Evolutionary conservation across 2,797 vertebrate genomes (phyloP).

Genomic region (Pangasius krempfi): DNA sequence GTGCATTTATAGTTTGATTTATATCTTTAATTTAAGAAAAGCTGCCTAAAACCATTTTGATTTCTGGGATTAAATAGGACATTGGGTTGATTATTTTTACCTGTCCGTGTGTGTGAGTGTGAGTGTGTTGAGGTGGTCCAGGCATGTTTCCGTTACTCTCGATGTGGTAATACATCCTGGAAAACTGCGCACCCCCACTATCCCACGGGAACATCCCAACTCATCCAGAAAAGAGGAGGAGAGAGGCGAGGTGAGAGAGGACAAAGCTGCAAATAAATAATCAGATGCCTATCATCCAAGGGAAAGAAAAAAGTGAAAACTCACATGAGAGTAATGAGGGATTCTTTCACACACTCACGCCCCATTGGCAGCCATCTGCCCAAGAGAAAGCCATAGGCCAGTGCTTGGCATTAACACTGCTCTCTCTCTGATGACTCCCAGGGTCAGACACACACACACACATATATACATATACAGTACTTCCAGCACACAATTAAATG

Average conservation of each 20-base stretch:
- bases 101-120: slow-evolving; percentile 29
- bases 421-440: not conserved
- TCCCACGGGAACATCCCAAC: slow-evolving; percentile 81
- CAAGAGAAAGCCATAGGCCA: slow-evolving; percentile 51
- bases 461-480: too few relatives aligned
- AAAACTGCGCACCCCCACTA: slow-evolving; percentile 73
- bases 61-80: slow-evolving; percentile 10
- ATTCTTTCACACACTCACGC: slow-evolving; percentile 42
- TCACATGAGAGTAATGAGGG: slow-evolving; percentile 33
- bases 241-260: slow-evolving; percentile 52
- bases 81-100: slow-evolving; percentile 6
- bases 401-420: slow-evolving; percentile 24
- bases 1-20: not conserved
- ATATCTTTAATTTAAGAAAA: slow-evolving; percentile 24
- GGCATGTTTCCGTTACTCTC: slow-evolving; percentile 60
- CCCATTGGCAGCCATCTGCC: slow-evolving; percentile 56
- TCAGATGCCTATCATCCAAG: slow-evolving; percentile 50
- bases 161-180: slow-evolving; percentile 77
- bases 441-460: not conserved
- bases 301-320: slow-evolving; percentile 22
- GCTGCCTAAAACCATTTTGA: slow-evolving; percentile 1
- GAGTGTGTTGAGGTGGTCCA: slow-evolving; percentile 53
- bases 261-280: slow-evolving; percentile 29
- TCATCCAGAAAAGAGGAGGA: slow-evolving; percentile 68
- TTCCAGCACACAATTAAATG: too few relatives aligned